Evolutionary conservation across 2,113 vertebrate species (phyloP), one percentile per base, ranked within the genome.

Genomic region (Lepus timidus): DNA sequence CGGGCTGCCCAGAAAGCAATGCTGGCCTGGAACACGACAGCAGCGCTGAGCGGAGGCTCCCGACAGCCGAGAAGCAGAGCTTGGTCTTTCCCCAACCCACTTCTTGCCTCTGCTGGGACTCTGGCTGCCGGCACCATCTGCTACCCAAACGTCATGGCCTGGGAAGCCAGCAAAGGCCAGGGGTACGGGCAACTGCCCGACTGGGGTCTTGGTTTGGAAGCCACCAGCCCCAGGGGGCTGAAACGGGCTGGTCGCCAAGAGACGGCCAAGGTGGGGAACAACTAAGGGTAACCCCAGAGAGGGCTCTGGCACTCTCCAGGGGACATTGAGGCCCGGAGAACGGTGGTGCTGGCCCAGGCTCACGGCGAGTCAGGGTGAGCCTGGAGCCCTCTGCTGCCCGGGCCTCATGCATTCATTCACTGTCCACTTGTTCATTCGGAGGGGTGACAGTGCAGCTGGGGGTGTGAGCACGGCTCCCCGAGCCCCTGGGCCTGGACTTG

Each of bases 401-500:
- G 8, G 17, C 9, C 23, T 3, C 23, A 10, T 12, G 36, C 1
- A 39, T 9, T 12, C 44, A 8, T 4, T 31, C 51, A 7, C 2
- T 4, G 19, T 33, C 27, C 33, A 4, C n/a, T 27, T 12, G 0
- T 61, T 73, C 61, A 9, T 29, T 36, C 23, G 8, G 8, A 0
- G 1, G 19, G 23, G 36, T 20, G 10, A 51, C 65, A 16, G 13
- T 3, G 11, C 13, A 36, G 0, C 2, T 0, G 6, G 10, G 23
- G 31, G 13, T 0, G 36, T 17, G 8, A 9, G 12, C 27, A 27
- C 10, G 16, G 31, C 11, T 55, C 14, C 44, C 31, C 4, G 29
- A 49, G 64, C 31, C 58, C 3, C 0, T 44, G 22, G 0, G 22
- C 65, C 6, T 44, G 20, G 44, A 44, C 6, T 44, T 44, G 44